Base-by-base conservation (phyloP, 23 tunicate genomes). In the Styela clava region DNA sequence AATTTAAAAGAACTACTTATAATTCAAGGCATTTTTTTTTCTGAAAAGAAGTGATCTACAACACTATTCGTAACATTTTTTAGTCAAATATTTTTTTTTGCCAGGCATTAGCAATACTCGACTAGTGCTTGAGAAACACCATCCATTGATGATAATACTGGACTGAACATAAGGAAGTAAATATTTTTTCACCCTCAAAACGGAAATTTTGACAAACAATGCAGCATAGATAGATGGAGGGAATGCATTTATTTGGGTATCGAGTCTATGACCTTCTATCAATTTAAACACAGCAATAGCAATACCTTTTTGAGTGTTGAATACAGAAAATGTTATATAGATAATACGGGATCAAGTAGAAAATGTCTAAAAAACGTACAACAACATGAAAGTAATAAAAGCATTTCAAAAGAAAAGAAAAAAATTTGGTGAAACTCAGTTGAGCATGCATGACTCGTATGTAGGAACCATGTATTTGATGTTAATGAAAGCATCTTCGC, bases 401-500 rank as follows among this genome's bases (percentile, higher is more conserved):
- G 12, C 3, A 28, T 18, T 71, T 3, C 2, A 31, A 71, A 26
- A 18, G 16, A 71, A 71, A 26, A 30, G 27, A 71, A 21, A 2
- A 71, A 71, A 71, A 71, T 18, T 3, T 26, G 3, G 5, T 71
- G 77, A 35, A 71, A 71, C 35, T 64, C 35, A 96, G 86, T 96
- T 96, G 51, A 96, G 94, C 97, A 96, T 77, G 74, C 99, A 96
- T n/a, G 99, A 96, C 68, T 96, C 99, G 73, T 96, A 96, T 29
- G 99, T 96, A 9, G 99, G 99, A 37, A 96, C 97, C 99, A 96
- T 96, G 79, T 96, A 96, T 76, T 96, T 96, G 90, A 96, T 96
- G 83, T 96, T 96, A 34, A 96, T 96, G 79, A 96, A 96, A n/a
- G 99, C 97, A 70, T 96, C 99, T 91, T 93, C 97, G 22, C 99